Evolutionary conservation across 2,797 vertebrate species (phyloP).

Genomic region (Okamejei kenojei): DNA sequence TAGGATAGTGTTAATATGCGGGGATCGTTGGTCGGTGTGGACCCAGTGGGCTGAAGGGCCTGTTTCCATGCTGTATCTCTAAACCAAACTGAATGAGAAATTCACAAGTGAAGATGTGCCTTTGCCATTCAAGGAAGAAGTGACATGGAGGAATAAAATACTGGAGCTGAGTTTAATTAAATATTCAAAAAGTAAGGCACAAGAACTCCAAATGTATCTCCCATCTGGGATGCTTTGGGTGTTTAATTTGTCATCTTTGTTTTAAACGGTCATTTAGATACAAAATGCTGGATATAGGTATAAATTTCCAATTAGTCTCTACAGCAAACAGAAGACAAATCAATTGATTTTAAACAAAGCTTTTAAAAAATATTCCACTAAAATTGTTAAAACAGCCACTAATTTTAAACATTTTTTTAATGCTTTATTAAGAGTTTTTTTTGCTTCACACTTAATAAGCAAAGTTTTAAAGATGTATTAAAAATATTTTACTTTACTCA

Average conservation of each 20-base stretch:
- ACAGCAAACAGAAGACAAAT: neutral
- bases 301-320: neutral
- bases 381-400: neutral
- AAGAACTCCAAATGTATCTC: neutral
- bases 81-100: neutral
- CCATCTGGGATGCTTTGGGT: neutral
- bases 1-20: too few relatives aligned
- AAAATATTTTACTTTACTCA: neutral
- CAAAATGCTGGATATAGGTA: neutral
- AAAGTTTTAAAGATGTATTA: too few relatives aligned
- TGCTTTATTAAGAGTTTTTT: too few relatives aligned
- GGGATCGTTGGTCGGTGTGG: too few relatives aligned
- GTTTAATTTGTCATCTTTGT: neutral
- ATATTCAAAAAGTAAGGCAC: neutral
- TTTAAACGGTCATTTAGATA: neutral
- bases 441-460: too few relatives aligned
- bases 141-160: neutral
- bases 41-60: too few relatives aligned
- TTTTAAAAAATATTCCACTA: neutral
- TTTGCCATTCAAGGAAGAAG: neutral
- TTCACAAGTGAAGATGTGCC: neutral
- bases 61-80: too few relatives aligned
- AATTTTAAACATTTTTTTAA: neutral
- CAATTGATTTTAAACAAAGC: neutral
- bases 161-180: neutral